Evolutionary conservation across 2,888 invertebrate species (phyloP), one percentile per base, ranked within the genome.

Genomic region (Anorthoa munda): DNA sequence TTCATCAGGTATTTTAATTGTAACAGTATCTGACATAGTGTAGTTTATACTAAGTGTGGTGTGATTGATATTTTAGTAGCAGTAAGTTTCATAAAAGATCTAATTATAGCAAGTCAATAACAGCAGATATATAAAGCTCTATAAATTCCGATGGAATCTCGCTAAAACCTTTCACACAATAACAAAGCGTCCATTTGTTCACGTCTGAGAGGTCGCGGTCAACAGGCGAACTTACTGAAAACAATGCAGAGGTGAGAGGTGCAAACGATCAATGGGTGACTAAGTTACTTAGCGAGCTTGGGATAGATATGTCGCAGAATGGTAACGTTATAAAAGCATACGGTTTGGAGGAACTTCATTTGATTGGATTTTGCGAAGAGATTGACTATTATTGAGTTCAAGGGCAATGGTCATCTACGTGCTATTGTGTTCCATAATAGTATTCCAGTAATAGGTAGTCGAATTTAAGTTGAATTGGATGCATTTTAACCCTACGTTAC

Each of bases 201-300:
- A 66, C 70, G 60, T 50, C 13, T 39, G 23, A 7, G 64, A 17
- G 81, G 81, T 81, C 81, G 81, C 78, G 81, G 81, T 78, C 81
- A 81, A 81, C 81, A 5, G 56, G 81, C 75, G 15, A 21, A 21
- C 65, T 65, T 50, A 74, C 56, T 68, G 26, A 12, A 56, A 73
- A 65, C 79, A 73, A 66, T 67, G 58, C 67, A 17, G 69, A 21
- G 70, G 75, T 55, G 79, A 79, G 66, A 78, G 81, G 81, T 55
- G 58, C 66, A 0, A 74, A n/a, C 68, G 78, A 56, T 75, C 78
- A 65, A 17, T 53, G 18, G 39, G 58, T 66, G 77, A 66, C 73
- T 66, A 60, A 77, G 56, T 15, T 17, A 66, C 66, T 2, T 12
- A 56, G 39, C 11, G n/a, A 73, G 65, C 18, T 66, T 74, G 15